Conservation (phyloP, 2,888 invertebrate species). For the Congeria kusceri region DNA sequence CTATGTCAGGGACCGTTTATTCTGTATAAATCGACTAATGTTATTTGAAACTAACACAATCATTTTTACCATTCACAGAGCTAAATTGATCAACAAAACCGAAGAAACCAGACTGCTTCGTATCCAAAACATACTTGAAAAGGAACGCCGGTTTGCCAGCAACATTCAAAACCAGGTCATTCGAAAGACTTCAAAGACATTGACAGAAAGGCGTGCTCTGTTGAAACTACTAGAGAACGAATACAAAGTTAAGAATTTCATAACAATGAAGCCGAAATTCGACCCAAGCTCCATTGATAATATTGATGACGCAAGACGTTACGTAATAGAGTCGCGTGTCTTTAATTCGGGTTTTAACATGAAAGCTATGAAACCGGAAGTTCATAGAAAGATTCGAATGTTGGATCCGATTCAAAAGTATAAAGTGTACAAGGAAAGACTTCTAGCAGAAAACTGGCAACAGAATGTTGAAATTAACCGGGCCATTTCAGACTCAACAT, state of each 20-base stretch:
- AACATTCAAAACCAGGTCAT: slow-evolving; percentile 55
- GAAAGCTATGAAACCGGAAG: slow-evolving; percentile 64
- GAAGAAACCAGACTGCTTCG: slow-evolving; percentile 56
- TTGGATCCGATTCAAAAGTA: slow-evolving; percentile 65
- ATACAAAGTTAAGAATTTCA: slow-evolving; percentile 66
- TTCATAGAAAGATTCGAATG: slow-evolving; percentile 61
- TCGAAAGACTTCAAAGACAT: slow-evolving; percentile 54
- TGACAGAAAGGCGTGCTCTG: slow-evolving; percentile 65
- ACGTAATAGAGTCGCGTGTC: slow-evolving; percentile 66
- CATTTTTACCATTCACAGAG: slow-evolving; percentile 44
- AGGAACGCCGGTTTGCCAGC: slow-evolving; percentile 58
- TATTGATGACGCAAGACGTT: slow-evolving; percentile 53
- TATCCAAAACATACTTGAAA: slow-evolving; percentile 60
- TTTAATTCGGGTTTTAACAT: slow-evolving; percentile 68
- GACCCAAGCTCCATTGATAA: slow-evolving; percentile 56
- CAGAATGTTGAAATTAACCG: slow-evolving; percentile 66
- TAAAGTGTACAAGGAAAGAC: slow-evolving; percentile 53
- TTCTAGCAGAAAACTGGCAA: slow-evolving; percentile 57
- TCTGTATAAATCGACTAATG: too few species aligned
- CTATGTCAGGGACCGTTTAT: too few species aligned
- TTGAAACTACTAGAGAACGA: slow-evolving; percentile 61
- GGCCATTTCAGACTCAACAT: slow-evolving; percentile 54
- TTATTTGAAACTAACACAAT: too few species aligned
- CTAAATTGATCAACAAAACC: slow-evolving; percentile 57
- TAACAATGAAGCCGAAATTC: slow-evolving; percentile 68